Base-by-base conservation (phyloP, 2,113 vertebrate species). In the Chaetodon auriga region DNA sequence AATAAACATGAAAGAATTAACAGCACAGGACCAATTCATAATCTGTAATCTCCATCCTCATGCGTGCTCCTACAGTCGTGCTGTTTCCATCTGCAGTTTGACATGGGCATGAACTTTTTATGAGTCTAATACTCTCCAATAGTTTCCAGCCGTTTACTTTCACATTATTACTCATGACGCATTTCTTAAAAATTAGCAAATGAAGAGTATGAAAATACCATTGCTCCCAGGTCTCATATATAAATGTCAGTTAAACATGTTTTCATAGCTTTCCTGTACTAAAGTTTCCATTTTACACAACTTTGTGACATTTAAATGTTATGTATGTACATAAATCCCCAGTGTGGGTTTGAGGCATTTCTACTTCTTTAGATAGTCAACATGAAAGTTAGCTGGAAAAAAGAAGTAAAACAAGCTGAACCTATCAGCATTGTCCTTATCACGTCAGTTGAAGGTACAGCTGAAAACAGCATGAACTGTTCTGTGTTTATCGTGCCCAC, bases 21-120 rank as follows among this genome's bases (percentile, higher is more conserved):
- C 0, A 6, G 5, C 5, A 25, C 0, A 25, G 43, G 7, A 60
- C 2, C 19, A 15, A 53, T 71, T 3, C 1, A 36, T 41, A 30
- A 75, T 19, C 21, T 68, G n/a, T 57, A 58, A 76, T 51, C 53
- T 84, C 63, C 63, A 77, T 57, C n/a, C 45, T 76, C 18, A 21
- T 58, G 23, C 9, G 19, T 64, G 55, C 8, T 76, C 58, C 55
- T 69, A 25, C n/a, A 78, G 30, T 16, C 45, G 11, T 55, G 35
- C 65, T 63, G 35, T 70, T 62, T 87, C 68, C 72, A 77, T 71
- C 51, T 71, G 80, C 68, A 74, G n/a, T 68, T 30, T 74, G 69
- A 81, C 69, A 48, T 51, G n/a, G 55, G 2, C 71, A 72, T 71
- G 48, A 30, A 74, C 78, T 38, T 65, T 65, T 74, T 61, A 69